A percentile compares a stretch with the other conserved stretches of the same genome.
Evolutionary conservation across 2,888 invertebrate species (phyloP).

Genomic region (Apocheima hispidaria): DNA sequence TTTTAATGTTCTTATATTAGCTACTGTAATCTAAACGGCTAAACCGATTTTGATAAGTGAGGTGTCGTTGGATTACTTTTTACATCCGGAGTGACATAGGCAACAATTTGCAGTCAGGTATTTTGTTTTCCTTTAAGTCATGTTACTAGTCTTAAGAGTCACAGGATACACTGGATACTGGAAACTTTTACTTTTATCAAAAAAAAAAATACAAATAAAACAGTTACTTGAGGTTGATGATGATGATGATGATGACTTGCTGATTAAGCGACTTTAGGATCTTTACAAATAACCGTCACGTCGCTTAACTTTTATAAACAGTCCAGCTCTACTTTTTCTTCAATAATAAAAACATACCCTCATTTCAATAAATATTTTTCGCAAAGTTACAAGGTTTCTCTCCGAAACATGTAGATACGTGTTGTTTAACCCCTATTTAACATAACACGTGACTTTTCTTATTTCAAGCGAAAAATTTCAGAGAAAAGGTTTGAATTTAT

Average conservation of each 20-base stretch:
- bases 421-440: constrained; percentile 9
- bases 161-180: too few relatives aligned
- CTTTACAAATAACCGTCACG: not conserved
- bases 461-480: constrained; percentile 1
- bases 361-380: constrained; percentile 15
- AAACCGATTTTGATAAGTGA: too few relatives aligned
- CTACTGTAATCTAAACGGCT: too few relatives aligned
- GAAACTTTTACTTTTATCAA: too few relatives aligned
- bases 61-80: too few relatives aligned
- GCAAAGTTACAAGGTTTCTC: constrained; percentile 1
- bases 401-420: constrained; percentile 10
- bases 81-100: too few relatives aligned
- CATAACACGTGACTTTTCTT: constrained; percentile 22
- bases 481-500: constrained; percentile 12
- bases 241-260: not conserved
- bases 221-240: too few relatives aligned
- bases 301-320: not conserved
- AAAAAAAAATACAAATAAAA: too few relatives aligned
- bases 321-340: not conserved
- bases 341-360: constrained; percentile 8
- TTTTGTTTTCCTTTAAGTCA: too few relatives aligned
- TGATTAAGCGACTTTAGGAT: not conserved
- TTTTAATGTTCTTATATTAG: too few relatives aligned
- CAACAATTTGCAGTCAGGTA: too few relatives aligned
- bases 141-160: too few relatives aligned